A percentile compares a stretch with the other conserved stretches of the same genome.
Evolutionary conservation across 1,140 invertebrate species (phyloP).

Genomic region (Aleiodes sp.): DNA sequence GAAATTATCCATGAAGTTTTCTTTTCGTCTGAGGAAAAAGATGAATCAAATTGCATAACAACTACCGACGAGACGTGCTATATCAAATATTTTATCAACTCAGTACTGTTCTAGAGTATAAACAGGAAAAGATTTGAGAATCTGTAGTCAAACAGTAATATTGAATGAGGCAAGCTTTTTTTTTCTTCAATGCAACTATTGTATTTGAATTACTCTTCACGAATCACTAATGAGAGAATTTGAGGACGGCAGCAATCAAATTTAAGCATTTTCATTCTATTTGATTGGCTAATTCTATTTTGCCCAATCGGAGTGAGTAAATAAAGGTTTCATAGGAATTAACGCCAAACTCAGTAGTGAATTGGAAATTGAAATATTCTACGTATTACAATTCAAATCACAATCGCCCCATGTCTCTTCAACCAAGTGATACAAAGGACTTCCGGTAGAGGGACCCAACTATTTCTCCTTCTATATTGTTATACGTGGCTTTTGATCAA

Average conservation of each 20-base stretch:
- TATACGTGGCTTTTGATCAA: conserved; percentile 33
- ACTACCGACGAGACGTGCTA: no score
- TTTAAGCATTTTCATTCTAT: background rate
- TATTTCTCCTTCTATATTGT: conserved; percentile 27
- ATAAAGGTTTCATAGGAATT: conserved; percentile 7
- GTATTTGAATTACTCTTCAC: no score
- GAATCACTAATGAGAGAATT: no score
- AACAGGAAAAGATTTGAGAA: no score
- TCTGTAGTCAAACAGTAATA: no score
- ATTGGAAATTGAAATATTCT: conserved; percentile 20
- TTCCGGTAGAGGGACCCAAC: background rate
- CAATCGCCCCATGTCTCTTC: background rate
- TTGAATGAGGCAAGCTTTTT: no score
- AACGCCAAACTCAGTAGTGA: background rate
- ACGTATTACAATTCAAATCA: conserved; percentile 28
- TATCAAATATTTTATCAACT: no score
- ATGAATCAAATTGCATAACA: no score
- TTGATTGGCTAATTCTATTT: background rate
- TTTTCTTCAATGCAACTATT: no score
- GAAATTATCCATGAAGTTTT: conserved; percentile 28
- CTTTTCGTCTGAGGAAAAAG: background rate
- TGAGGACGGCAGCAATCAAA: conserved; percentile 3
- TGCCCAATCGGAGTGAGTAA: background rate
- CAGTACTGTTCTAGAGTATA: no score
- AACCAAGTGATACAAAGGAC: conserved; percentile 5